A percentile compares a stretch with the other conserved stretches of the same genome.
Conservation (phyloP, 2,113 vertebrate genomes). For the Phrynocephalus versicolor region DNA sequence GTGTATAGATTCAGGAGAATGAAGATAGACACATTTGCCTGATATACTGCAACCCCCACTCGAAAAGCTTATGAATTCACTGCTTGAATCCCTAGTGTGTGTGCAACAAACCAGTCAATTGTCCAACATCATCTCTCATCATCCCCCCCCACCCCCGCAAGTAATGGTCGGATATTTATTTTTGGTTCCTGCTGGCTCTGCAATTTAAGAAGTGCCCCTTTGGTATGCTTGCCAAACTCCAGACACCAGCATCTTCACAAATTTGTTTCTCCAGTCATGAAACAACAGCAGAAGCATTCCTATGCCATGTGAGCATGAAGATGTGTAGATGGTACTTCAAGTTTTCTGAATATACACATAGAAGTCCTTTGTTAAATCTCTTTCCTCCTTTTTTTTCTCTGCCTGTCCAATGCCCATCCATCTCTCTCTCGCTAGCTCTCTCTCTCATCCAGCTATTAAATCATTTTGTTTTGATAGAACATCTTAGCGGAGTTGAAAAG, state of each 20-base stretch:
- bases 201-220: constrained; percentile 31
- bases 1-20: neutral
- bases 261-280: constrained; percentile 1
- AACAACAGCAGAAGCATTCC: constrained; percentile 43
- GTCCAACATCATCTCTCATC: neutral
- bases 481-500: constrained; percentile 49
- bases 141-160: neutral
- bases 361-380: neutral
- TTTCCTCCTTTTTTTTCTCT: neutral
- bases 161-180: neutral
- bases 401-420: neutral
- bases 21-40: neutral
- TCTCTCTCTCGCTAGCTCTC: neutral
- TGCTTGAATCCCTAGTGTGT: neutral
- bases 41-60: no score
- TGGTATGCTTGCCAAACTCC: constrained; percentile 3
- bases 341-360: neutral
- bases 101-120: neutral
- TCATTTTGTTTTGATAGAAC: constrained; percentile 37
- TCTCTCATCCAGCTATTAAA: neutral
- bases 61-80: neutral
- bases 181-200: constrained; percentile 32
- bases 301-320: constrained; percentile 5
- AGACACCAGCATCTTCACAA: neutral
- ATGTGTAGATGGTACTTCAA: neutral